Percentiles rank a stretch among this genome's conserved stretches.
Evolutionary conservation across 2,888 invertebrate genomes (phyloP).

Genomic region (Panzeria rudis): DNA sequence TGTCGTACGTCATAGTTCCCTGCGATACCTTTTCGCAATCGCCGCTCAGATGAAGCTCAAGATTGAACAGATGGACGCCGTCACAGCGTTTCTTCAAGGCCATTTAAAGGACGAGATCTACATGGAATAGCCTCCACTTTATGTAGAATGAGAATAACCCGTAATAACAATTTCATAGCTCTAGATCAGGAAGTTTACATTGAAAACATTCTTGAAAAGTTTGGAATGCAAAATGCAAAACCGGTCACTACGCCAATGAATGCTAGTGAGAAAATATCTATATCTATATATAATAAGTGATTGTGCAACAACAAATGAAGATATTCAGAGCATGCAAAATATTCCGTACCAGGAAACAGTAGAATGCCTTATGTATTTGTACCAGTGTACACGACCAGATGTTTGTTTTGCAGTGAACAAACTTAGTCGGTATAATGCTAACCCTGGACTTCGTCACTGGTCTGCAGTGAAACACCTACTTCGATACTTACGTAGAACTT

Average conservation of each 20-base stretch:
- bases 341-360: constrained; percentile 52
- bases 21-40: no score
- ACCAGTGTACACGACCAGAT: constrained; percentile 52
- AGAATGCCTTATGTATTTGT: constrained; percentile 52
- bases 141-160: constrained; percentile 54
- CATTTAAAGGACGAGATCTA: constrained; percentile 65
- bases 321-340: constrained; percentile 39
- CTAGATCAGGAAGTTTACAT: constrained; percentile 39
- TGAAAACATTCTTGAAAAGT: constrained; percentile 55
- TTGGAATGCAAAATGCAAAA: constrained; percentile 58
- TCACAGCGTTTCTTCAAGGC: constrained; percentile 70
- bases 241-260: constrained; percentile 53
- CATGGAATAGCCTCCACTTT: constrained; percentile 64
- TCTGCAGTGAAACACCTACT: constrained; percentile 41
- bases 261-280: constrained; percentile 49
- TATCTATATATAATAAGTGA: no score
- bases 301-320: constrained; percentile 35
- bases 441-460: constrained; percentile 35
- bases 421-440: constrained; percentile 50
- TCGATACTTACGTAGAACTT: constrained; percentile 42
- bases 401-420: constrained; percentile 53
- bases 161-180: constrained; percentile 29
- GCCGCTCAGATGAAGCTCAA: constrained; percentile 54
- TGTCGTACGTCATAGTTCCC: constrained; percentile 54
- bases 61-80: constrained; percentile 68